Evolutionary conservation across 2,888 invertebrate genomes (phyloP), one percentile per base, ranked within the genome.

Genomic region (Lucinisca nassula): DNA sequence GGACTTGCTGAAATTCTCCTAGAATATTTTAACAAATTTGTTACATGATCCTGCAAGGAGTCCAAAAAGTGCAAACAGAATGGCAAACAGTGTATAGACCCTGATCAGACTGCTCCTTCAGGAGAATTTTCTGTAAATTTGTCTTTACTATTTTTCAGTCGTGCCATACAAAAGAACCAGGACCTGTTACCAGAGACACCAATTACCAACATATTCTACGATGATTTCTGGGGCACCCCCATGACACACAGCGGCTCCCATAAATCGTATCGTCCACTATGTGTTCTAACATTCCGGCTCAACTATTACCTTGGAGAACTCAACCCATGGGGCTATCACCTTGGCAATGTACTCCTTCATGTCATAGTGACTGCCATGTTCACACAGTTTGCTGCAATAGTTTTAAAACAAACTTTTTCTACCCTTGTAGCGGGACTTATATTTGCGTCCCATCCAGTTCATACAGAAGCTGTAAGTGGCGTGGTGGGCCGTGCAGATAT

Each of bases 191-290:
- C 98, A 88, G 93, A 94, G 70, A 98, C 97, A 93, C 98, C 98
- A 85, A 97, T 98, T 97, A 97, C 97, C 93, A 97, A 98, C 92
- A 97, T 99, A 93, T 97, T 99, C 95, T 97, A 97, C 96, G 98
- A 99, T 97, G 99, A 99, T 97, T 99, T 99, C 97, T 99, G 99
- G 99, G 99, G 99, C 76, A 99, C 99, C 61, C 98, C 99, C 85
- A 97, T 99, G 94, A 97, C 97, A 92, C 98, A 99, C 97, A 97
- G 98, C 90, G 99, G 99, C 78, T 99, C 99, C 21, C 99, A 99
- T 97, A 99, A 99, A 95, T 99, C 99, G 82, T 99, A 99, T 97
- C 97, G 99, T 49, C 99, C 99, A 77, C 97, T 99, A 93, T 98
- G 98, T 96, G 98, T 98, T 91, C 97, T 98, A 90, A 98, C 98